Conservation (phyloP, 2,797 vertebrate genomes). For the Remorina albescens region DNA sequence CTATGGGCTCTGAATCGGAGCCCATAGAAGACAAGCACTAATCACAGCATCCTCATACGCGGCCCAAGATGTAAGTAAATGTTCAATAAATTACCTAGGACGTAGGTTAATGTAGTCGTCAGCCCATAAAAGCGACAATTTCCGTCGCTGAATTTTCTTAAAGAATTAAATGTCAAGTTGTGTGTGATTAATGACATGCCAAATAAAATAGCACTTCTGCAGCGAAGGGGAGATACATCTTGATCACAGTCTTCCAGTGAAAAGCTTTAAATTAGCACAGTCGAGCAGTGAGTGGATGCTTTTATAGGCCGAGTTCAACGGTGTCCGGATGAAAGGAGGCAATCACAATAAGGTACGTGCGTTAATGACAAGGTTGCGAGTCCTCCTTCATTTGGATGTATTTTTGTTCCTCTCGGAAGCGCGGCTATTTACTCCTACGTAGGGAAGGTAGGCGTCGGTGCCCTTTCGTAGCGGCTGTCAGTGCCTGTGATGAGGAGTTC, state of each 20-base stretch:
- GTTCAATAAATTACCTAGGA: constrained; percentile 40
- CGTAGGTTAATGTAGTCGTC: constrained; percentile 43
- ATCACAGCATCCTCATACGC: constrained; percentile 48
- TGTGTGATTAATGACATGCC: constrained; percentile 39
- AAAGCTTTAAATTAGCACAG: constrained; percentile 61
- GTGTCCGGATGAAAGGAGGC: constrained; percentile 64
- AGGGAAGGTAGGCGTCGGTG: constrained; percentile 32
- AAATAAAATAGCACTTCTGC: constrained; percentile 39
- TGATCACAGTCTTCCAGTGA: constrained; percentile 54
- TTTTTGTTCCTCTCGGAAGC: constrained; percentile 48
- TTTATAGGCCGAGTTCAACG: constrained; percentile 35
- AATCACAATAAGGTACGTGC: constrained; percentile 54
- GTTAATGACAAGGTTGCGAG: constrained; percentile 51
- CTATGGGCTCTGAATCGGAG: constrained; percentile 34
- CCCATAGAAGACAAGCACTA: constrained; percentile 41
- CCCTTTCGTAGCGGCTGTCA: constrained; percentile 40
- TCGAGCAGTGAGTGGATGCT: constrained; percentile 17
- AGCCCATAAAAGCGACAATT: constrained; percentile 38
- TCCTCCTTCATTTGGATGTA: constrained; percentile 38
- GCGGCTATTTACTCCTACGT: constrained; percentile 46
- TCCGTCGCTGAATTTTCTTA: constrained; percentile 29
- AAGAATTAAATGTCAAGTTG: constrained; percentile 42
- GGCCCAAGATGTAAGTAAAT: constrained; percentile 1
- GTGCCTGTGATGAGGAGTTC: constrained; percentile 39
- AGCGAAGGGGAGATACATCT: constrained; percentile 48